Percentiles rank a stretch among this genome's conserved stretches.
Conservation (phyloP, 2,113 vertebrate species). For the Camelus dromedarius region DNA sequence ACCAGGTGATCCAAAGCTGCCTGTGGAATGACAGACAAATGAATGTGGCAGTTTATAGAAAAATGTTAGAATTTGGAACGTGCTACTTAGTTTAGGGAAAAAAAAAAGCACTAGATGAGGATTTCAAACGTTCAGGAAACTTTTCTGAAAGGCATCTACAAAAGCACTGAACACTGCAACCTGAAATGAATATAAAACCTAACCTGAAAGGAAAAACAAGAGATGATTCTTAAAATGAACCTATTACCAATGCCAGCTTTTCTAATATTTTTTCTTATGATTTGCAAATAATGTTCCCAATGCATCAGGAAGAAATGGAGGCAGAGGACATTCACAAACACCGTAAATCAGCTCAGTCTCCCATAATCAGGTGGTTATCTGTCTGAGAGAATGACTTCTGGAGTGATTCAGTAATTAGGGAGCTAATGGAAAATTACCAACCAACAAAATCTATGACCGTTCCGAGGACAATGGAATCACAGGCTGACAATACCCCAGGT, state of each 20-base stretch:
- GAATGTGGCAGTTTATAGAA: background rate
- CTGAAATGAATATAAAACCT: constrained; percentile 44
- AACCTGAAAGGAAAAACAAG: background rate
- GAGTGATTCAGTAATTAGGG: constrained; percentile 61
- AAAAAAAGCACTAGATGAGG: background rate
- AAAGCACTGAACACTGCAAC: background rate
- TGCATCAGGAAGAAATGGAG: background rate
- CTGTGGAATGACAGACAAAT: background rate
- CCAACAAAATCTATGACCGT: constrained; percentile 63
- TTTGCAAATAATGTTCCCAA: background rate
- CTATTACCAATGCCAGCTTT: background rate
- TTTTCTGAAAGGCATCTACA: constrained; percentile 16
- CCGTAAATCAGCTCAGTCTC: background rate
- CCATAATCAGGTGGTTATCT: background rate
- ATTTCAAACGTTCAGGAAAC: constrained; percentile 23
- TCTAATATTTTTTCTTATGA: background rate
- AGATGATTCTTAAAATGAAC: constrained; percentile 1
- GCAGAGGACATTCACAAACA: constrained; percentile 1
- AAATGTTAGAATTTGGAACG: constrained; percentile 28
- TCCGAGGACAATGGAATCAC: constrained; percentile 48
- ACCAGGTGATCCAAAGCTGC: background rate
- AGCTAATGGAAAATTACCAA: constrained; percentile 61
- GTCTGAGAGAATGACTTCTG: background rate
- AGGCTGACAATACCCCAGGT: background rate
- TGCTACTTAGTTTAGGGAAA: background rate